Percentiles rank a stretch among this genome's conserved stretches.
phyloP scores from a whole-genome alignment of 2,888 invertebrate genomes.

The Netelia inedita region DNA sequence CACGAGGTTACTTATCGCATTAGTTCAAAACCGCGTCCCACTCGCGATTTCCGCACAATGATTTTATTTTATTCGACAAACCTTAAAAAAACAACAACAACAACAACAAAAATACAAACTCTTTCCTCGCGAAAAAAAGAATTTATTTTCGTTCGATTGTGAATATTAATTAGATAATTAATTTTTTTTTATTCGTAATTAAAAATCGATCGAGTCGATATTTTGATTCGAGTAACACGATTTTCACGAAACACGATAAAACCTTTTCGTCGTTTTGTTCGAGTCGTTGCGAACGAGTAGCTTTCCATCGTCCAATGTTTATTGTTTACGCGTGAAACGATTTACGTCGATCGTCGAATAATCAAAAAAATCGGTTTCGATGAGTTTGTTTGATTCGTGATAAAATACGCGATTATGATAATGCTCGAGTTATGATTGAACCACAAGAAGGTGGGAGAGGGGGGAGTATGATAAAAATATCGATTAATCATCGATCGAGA shows the following conservation, averaged over 20 bases:
- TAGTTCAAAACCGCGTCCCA: slow-evolving; percentile 29
- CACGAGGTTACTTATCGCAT: slow-evolving; percentile 44
- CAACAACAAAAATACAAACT: too few species aligned
- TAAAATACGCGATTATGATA: neutral
- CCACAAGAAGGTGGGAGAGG: neutral
- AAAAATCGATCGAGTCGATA: too few species aligned
- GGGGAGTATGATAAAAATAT: neutral
- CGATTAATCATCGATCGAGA: neutral
- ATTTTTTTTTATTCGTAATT: too few species aligned
- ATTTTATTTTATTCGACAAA: neutral
- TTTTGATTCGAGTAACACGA: too few species aligned
- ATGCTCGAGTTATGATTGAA: neutral
- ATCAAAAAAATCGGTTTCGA: neutral
- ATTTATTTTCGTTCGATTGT: too few species aligned
- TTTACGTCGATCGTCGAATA: neutral
- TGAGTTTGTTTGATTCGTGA: neutral
- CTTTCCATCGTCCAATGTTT: too few species aligned
- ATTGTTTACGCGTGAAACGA: neutral
- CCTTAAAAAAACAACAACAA: too few species aligned
- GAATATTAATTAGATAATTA: too few species aligned
- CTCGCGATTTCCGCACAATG: neutral
- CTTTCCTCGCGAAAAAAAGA: too few species aligned
- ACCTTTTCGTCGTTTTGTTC: too few species aligned
- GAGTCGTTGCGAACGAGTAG: too few species aligned
- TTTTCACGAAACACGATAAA: neutral